These are phyloP conservation scores for Oxyruncus cristatus DNA, from an alignment of 2,113 vertebrate species.

Conservation along the genomic window DNA sequence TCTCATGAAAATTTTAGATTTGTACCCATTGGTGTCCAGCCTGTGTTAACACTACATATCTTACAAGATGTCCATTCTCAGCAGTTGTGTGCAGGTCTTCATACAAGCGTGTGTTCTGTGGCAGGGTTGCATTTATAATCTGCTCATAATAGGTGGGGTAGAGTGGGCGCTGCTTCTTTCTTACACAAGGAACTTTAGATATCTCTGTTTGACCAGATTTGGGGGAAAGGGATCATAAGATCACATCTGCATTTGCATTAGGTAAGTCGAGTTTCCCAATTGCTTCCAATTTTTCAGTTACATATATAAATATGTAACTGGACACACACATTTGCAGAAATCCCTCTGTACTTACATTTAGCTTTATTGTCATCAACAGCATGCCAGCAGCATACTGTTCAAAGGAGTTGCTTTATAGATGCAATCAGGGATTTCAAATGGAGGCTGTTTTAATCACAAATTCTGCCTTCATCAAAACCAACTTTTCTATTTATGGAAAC, in stretches of 20 bases:
- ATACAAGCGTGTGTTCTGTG: neutral
- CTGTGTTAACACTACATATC: neutral
- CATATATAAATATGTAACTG: neutral
- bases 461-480: slow-evolving; percentile 25
- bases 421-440: slow-evolving; percentile 16
- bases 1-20: neutral
- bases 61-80: neutral
- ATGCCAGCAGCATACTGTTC: slow-evolving; percentile 11
- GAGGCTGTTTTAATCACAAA: slow-evolving; percentile 15
- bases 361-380: neutral
- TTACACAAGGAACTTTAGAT: neutral
- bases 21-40: neutral
- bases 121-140: neutral
- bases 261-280: neutral
- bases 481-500: slow-evolving; percentile 28
- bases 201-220: neutral
- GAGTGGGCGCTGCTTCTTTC: neutral
- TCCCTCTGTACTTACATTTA: neutral
- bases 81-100: neutral
- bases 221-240: neutral
- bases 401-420: slow-evolving; percentile 23
- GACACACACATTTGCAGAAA: neutral
- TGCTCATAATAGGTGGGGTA: neutral
- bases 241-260: neutral
- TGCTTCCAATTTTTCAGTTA: neutral